Conservation (phyloP, 2,888 invertebrate species). For the Busseola fusca region DNA sequence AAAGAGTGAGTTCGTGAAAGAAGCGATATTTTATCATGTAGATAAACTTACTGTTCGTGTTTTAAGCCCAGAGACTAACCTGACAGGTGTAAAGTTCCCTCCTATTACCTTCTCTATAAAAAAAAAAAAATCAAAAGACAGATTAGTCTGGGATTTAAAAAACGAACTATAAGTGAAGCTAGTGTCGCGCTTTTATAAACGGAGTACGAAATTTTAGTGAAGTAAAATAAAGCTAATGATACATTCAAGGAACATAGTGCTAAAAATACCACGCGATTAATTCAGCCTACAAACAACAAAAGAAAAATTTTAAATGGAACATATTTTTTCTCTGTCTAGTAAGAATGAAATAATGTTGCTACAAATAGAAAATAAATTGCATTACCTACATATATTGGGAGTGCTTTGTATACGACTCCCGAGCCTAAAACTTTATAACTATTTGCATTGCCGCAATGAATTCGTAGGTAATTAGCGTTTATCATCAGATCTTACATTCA, state of each 20-base stretch:
- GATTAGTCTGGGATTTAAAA: no score
- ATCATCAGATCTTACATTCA: slow-evolving; percentile 57
- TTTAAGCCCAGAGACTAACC: no score
- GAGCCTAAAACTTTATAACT: slow-evolving; percentile 51
- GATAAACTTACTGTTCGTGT: neutral
- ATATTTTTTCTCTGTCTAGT: slow-evolving; percentile 21
- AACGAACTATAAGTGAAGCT: slow-evolving; percentile 1
- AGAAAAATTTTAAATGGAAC: neutral
- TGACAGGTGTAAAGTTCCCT: no score
- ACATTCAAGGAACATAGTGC: slow-evolving; percentile 28
- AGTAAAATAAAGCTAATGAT: slow-evolving; percentile 28
- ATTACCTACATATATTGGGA: slow-evolving; percentile 47
- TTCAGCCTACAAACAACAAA: slow-evolving; percentile 15
- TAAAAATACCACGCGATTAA: slow-evolving; percentile 16
- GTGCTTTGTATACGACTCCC: slow-evolving; percentile 63
- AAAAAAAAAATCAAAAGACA: no score
- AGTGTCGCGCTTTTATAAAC: slow-evolving; percentile 3
- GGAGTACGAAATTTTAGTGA: slow-evolving; percentile 19
- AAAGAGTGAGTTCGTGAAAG: slow-evolving; percentile 43
- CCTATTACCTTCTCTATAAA: no score
- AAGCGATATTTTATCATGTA: slow-evolving; percentile 15
- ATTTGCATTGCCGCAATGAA: slow-evolving; percentile 61
- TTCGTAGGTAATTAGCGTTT: slow-evolving; percentile 43
- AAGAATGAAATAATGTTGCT: slow-evolving; percentile 35
- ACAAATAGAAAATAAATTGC: slow-evolving; percentile 42